Evolutionary conservation across 2,797 vertebrate genomes (phyloP).

Genomic region (Poecilia velifera): DNA sequence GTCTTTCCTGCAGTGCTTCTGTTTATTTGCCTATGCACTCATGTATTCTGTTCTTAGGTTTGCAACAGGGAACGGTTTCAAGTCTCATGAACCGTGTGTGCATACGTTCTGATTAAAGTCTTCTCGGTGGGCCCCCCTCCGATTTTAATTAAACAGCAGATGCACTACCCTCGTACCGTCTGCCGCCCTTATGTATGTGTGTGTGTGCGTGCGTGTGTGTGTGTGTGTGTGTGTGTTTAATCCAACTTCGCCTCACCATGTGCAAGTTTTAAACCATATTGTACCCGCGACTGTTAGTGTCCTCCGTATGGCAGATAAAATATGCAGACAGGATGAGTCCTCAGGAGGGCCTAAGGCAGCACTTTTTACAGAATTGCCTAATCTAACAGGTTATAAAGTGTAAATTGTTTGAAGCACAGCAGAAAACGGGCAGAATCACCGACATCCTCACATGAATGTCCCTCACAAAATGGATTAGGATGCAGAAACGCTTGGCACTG

Average conservation of each 20-base stretch:
- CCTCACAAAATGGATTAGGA: constrained; percentile 1
- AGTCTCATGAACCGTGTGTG: constrained; percentile 14
- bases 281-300: constrained; percentile 46
- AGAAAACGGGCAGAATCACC: background rate
- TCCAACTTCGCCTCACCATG: constrained; percentile 63
- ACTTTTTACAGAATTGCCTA: background rate
- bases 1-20: background rate
- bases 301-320: constrained; percentile 41
- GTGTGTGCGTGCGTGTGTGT: too few species aligned
- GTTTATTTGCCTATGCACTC: background rate
- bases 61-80: constrained; percentile 27
- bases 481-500: constrained; percentile 10
- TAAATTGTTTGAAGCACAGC: background rate
- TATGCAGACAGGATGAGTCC: constrained; percentile 9
- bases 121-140: constrained; percentile 60
- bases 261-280: constrained; percentile 63
- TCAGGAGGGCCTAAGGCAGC: constrained; percentile 14
- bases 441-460: background rate
- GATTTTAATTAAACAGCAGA: constrained; percentile 75
- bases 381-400: constrained; percentile 22
- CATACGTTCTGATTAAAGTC: constrained; percentile 57
- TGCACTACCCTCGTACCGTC: constrained; percentile 67
- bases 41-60: constrained; percentile 16
- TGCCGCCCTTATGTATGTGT: constrained; percentile 56
- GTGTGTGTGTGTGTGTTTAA: constrained; percentile 27